phyloP scores from a whole-genome alignment of 2,888 invertebrate species.

The Papilio demoleus region DNA sequence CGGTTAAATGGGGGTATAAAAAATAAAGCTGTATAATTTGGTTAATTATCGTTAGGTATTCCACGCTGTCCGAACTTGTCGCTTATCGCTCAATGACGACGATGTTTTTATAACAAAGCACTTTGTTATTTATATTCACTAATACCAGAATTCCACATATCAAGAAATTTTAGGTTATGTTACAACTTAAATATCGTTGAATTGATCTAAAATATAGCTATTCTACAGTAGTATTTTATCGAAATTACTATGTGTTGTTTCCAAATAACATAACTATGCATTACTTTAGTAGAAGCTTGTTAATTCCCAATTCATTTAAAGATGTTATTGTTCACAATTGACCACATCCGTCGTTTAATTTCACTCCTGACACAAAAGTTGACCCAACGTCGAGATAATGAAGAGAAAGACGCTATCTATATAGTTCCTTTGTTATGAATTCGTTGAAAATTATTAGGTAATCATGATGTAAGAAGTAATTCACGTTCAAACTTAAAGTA shows the following conservation, averaged over 20 bases:
- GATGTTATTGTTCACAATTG: constrained; percentile 26
- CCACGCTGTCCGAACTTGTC: constrained; percentile 36
- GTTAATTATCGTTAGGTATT: constrained; percentile 47
- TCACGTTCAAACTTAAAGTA: constrained; percentile 3
- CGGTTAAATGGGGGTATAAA: constrained; percentile 51
- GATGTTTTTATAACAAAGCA: constrained; percentile 22
- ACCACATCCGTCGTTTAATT: constrained; percentile 19
- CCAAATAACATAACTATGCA: background rate
- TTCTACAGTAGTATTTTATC: background rate
- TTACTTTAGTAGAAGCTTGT: constrained; percentile 9
- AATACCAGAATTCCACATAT: background rate
- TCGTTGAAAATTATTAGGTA: background rate
- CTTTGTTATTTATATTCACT: background rate
- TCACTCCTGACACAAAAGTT: constrained; percentile 26
- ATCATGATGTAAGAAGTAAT: constrained; percentile 2
- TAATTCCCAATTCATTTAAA: constrained; percentile 23
- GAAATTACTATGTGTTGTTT: background rate
- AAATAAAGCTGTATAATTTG: constrained; percentile 47
- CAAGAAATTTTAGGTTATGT: background rate
- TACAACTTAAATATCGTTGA: background rate
- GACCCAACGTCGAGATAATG: constrained; percentile 20
- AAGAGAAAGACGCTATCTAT: constrained; percentile 21
- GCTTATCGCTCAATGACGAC: constrained; percentile 32
- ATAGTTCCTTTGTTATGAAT: constrained; percentile 13
- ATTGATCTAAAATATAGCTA: background rate